phyloP scores from a whole-genome alignment of 2,113 vertebrate species.

The Elephantulus edwardii region DNA sequence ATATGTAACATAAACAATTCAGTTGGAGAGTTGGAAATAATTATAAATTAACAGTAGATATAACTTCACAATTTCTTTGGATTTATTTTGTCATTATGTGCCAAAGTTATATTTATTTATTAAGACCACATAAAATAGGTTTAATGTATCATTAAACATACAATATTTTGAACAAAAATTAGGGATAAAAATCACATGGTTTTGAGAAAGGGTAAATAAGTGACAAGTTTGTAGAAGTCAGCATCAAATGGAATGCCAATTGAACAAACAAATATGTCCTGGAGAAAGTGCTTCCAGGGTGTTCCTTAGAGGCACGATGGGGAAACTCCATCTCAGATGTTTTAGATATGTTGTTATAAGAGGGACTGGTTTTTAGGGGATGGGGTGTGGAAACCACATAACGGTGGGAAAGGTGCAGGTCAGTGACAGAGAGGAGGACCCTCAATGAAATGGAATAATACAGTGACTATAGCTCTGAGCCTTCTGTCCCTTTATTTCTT shows the following conservation, averaged over 20 bases:
- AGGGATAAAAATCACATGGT: neutral
- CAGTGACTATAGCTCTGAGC: neutral
- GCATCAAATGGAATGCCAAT: no score
- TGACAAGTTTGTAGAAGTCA: no score
- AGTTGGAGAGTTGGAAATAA: neutral
- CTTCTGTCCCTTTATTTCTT: neutral
- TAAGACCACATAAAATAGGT: neutral
- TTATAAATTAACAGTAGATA: neutral
- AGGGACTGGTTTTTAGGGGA: no score
- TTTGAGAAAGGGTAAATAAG: neutral
- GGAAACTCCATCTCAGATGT: no score
- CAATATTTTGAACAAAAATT: no score
- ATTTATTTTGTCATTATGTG: neutral
- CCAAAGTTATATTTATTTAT: neutral
- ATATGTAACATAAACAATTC: slow-evolving; percentile 8
- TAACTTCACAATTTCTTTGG: neutral
- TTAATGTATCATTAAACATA: neutral
- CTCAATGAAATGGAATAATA: neutral
- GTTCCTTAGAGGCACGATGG: no score
- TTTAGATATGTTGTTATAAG: no score
- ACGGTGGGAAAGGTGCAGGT: neutral
- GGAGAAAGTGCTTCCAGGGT: no score
- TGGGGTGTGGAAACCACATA: no score
- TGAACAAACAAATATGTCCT: no score
- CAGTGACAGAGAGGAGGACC: neutral